phyloP scores from a whole-genome alignment of 2,113 vertebrate genomes.

The Actinemys pallida region DNA sequence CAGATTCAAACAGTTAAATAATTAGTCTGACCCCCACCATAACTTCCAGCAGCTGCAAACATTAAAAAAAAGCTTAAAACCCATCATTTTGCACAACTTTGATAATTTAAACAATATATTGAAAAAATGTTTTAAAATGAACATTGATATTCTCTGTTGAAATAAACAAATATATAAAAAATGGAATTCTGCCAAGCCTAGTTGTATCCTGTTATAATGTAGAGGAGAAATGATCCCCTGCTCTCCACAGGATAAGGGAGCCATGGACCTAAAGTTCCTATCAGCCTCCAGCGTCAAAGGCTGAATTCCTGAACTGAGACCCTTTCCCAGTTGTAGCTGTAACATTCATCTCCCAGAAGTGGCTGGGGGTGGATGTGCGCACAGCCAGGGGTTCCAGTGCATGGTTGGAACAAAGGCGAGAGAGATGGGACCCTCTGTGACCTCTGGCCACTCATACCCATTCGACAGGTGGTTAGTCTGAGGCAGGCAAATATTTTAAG shows the following conservation, averaged over 20 bases:
- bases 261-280: neutral
- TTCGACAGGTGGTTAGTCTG: neutral
- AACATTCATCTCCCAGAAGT: neutral
- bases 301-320: fast-evolving
- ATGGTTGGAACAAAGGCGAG: neutral
- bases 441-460: neutral
- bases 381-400: neutral
- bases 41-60: neutral
- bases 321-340: neutral
- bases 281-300: fast-evolving
- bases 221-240: fast-evolving
- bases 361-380: neutral
- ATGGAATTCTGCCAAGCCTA: neutral
- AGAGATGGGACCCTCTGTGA: neutral
- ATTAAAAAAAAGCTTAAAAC: neutral
- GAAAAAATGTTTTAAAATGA: neutral
- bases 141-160: neutral
- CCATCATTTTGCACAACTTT: neutral
- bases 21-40: neutral
- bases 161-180: too few relatives aligned
- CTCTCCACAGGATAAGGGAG: fast-evolving
- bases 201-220: neutral
- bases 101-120: neutral
- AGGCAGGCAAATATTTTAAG: neutral
- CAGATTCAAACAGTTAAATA: neutral